Base-by-base conservation (phyloP, 2,888 invertebrate species). In the Podotricha telesiphe region DNA sequence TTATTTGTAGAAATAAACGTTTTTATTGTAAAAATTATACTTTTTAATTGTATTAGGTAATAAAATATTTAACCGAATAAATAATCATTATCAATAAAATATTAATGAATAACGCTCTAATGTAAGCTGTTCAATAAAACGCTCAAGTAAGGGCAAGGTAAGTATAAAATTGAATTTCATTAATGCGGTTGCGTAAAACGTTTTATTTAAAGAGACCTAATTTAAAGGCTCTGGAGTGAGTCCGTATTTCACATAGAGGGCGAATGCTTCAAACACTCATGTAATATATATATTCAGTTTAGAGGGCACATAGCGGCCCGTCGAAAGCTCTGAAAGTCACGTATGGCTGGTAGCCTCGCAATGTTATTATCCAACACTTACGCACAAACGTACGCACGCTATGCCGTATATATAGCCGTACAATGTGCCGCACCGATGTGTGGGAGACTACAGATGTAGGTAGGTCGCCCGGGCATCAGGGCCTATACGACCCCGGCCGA, bases 331-430 rank as follows among this genome's bases (percentile, higher is more conserved):
- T 86, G 86, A 86, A 88, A 91, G 91, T 89, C 91, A 92, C 92
- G 91, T 91, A 89, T 88, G 89, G 86, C 82, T 77, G 80, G 79
- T 86, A 85, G 88, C 85, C 87, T 87, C 86, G 85, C 88, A 85
- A 91, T 91, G 87, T 91, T 92, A 91, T 90, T 91, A 91, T 90
- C 90, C 83, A 84, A 91, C 90, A 91, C 90, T 89, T 88, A 91
- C 91, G 88, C 87, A 89, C 85, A 84, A 80, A 83, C 82, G 79
- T 82, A 79, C 82, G 80, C 80, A 80, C 75, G 50, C 20, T n/a
- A n/a, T n/a, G n/a, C n/a, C n/a, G 6, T 28, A 28, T 69, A 71
- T 75, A 79, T 75, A 73, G 10, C 42, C 20, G 11, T 55, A 59
- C 50, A 37, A 19, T 34, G 56, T 59, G 51, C 48, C 45, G 11